phyloP scores from a whole-genome alignment of 2,113 vertebrate genomes.

The Campylorhamphus procurvoides region DNA sequence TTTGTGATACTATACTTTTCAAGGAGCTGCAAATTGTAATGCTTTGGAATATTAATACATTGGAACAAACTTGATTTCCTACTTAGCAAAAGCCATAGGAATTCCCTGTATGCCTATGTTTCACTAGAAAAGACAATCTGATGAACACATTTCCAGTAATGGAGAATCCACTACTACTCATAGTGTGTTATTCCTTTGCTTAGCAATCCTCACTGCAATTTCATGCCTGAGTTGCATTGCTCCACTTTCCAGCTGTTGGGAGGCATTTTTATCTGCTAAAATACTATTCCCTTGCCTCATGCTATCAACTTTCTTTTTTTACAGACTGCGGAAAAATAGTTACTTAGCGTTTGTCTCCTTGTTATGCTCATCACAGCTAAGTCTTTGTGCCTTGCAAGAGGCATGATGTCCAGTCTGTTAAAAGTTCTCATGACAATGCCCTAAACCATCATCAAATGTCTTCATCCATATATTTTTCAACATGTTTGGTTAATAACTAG shows the following conservation, averaged over 20 bases:
- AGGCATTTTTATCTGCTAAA: constrained; percentile 38
- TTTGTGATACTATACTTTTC: not conserved
- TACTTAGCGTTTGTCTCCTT: not conserved
- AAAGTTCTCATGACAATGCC: not conserved
- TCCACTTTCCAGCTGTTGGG: constrained; percentile 25
- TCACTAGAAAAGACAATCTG: not conserved
- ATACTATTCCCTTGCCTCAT: not conserved
- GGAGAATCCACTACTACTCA: not conserved
- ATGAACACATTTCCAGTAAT: constrained; percentile 18
- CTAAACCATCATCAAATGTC: not conserved
- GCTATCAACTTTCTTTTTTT: not conserved
- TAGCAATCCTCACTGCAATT: constrained; percentile 5
- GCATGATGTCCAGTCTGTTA: not conserved
- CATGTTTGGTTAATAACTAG: not conserved
- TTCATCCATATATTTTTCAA: not conserved
- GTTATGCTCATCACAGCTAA: not conserved
- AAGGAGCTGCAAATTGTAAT: constrained; percentile 14
- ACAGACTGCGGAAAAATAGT: not conserved
- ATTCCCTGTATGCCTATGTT: constrained; percentile 25
- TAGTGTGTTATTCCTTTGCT: not conserved
- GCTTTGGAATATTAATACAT: not conserved
- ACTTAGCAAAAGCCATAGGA: constrained; percentile 16
- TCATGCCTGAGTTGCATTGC: constrained; percentile 6
- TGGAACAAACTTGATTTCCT: constrained; percentile 44
- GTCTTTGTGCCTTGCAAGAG: not conserved